Base-by-base conservation (phyloP, 2,797 vertebrate genomes). In the Taenioides sp. region DNA sequence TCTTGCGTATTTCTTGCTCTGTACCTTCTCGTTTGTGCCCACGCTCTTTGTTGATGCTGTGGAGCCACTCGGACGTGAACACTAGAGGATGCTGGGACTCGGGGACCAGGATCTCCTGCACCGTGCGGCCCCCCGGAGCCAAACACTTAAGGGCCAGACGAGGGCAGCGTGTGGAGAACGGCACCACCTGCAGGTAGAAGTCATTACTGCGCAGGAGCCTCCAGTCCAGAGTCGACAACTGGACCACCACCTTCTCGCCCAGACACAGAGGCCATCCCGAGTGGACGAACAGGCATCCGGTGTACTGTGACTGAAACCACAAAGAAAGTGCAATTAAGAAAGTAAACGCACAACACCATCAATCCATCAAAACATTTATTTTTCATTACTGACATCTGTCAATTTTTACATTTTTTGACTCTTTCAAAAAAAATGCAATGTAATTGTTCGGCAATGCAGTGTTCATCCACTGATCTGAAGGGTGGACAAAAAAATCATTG, bases 161-260 rank as follows among this genome's bases (percentile, higher is more conserved):
- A 6, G 96, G 96, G 68, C 95, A 94, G 43, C 95, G 94, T 0
- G 95, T 95, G 20, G 95, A 95, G 72, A 96, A 96, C 72, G 96
- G 96, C 64, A 96, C 96, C 80, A 98, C 95, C 88, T 98, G 96
- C 63, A 98, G 93, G 90, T 98, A 98, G 93, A 98, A 98, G 91
- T 98, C 96, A 16, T 95, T 95, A 1, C 94, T 92, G 72, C 93
- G 94, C 76, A 98, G 92, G 61, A 94, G 92, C 89, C 96, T 94
- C 96, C 96, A 97, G 81, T 97, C 96, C 73, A 98, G 78, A 16
- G 96, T 96, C n/a, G 96, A 95, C 27, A 98, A 93, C 78, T 98
- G 96, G 6, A 98, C 94, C 0, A 97, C 95, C 67, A 98, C 94
- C 79, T 95, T 96, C 83, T 97, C 96, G 0, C 92, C 95, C 69